A percentile compares a stretch with the other conserved stretches of the same genome.
phyloP scores from a whole-genome alignment of 2,113 vertebrate genomes.

The Oncorhynchus masou region DNA sequence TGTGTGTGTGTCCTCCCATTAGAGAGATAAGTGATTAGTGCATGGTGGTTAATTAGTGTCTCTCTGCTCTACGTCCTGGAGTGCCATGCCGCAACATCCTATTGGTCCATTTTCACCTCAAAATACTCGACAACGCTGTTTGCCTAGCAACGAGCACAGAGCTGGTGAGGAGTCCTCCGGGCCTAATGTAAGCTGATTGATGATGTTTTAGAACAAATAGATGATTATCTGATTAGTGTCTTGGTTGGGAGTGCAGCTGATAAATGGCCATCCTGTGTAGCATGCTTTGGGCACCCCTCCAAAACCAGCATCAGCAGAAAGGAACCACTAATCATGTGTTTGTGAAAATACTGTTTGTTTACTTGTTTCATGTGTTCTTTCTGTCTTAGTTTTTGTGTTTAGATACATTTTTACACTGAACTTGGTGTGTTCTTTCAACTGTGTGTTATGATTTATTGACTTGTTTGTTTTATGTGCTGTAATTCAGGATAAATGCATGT shows the following conservation, averaged over 20 bases:
- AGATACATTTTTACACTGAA: no score
- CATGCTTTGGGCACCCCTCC: slow-evolving; percentile 1
- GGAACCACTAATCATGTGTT: background rate
- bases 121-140: slow-evolving; percentile 5
- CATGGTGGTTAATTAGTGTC: slow-evolving; percentile 64
- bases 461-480: no score
- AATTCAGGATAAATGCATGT: no score
- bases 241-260: slow-evolving; percentile 75
- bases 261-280: slow-evolving; percentile 74
- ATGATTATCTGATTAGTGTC: slow-evolving; percentile 93
- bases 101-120: slow-evolving; percentile 26
- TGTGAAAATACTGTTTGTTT: no score
- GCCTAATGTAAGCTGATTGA: slow-evolving; percentile 78
- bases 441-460: no score
- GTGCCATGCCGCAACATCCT: background rate
- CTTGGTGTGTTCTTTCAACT: no score
- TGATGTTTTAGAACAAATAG: slow-evolving; percentile 89
- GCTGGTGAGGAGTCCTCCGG: slow-evolving; percentile 56
- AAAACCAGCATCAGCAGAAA: background rate
- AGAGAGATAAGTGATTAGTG: slow-evolving; percentile 66
- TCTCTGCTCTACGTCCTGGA: slow-evolving; percentile 50
- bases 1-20: slow-evolving; percentile 41
- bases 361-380: no score
- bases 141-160: slow-evolving; percentile 69
- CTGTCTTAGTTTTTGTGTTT: no score